Evolutionary conservation across 2,888 invertebrate species (phyloP), one percentile per base, ranked within the genome.

Genomic region (Agriopis marginaria): DNA sequence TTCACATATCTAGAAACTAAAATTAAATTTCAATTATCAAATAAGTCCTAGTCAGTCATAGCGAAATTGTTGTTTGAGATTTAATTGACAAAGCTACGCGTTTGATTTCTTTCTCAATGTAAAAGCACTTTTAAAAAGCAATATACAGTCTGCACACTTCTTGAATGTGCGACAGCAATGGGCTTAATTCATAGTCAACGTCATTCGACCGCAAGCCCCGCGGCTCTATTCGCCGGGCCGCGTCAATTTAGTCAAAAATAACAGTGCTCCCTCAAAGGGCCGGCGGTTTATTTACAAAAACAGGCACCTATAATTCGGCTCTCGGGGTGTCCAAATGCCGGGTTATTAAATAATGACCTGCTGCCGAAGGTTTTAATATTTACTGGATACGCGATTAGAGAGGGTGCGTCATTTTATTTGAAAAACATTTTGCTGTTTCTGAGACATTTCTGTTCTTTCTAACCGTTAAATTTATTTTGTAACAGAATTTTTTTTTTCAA

Each of bases 211-310:
- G 14, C 65, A 11, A 59, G 59, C 39, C 47, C 53, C 23, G 62
- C 51, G 62, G 59, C 51, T 49, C 60, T 65, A 60, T 69, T 71
- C 54, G 54, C 50, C 55, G 66, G 10, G 49, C 17, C 63, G 54
- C 73, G 68, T 72, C 66, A 72, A 72, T 74, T 72, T 76, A 71
- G 68, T 71, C 75, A 79, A 83, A 84, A 85, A 85, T 82, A 83
- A 82, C 80, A 81, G 78, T 77, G 73, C 79, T 82, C 78, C 75
- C 66, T 71, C 76, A 82, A 82, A 78, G 80, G 71, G 74, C 83
- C 85, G 87, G 83, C 86, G 89, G 87, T 89, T 90, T 91, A 89
- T 91, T 91, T 90, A 92, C 88, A 89, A 92, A 90, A 91, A 91
- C 88, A 85, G 85, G 83, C 79, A 65, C 73, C 86, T 87, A 82